Percentiles rank a stretch among this genome's conserved stretches.
Conservation (phyloP, 1,140 invertebrate species). For the Planococcus citri region DNA sequence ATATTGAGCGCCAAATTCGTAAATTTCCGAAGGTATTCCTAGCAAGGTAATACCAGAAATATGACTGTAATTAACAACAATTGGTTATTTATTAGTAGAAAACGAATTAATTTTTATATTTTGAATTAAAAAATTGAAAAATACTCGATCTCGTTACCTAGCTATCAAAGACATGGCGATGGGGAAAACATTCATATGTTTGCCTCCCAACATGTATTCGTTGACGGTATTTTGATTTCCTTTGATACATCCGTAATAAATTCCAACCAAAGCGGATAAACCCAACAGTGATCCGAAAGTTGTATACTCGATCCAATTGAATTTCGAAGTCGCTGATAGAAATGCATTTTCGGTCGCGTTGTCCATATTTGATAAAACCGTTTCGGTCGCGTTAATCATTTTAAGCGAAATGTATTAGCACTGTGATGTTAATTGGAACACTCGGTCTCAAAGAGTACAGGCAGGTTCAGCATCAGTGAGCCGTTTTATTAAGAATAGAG, state of each 20-base stretch:
- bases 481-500: too few relatives aligned
- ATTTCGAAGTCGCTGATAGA: background rate
- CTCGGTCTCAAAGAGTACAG: too few relatives aligned
- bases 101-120: too few relatives aligned
- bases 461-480: too few relatives aligned
- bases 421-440: too few relatives aligned
- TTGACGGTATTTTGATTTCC: slow-evolving; percentile 39
- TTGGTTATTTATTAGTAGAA: too few relatives aligned
- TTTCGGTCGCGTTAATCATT: background rate
- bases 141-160: too few relatives aligned
- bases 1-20: slow-evolving; percentile 71
- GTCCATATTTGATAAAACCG: background rate
- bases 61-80: slow-evolving; percentile 47
- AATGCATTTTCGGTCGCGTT: background rate
- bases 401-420: background rate
- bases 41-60: slow-evolving; percentile 81
- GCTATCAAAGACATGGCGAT: slow-evolving; percentile 70
- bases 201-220: slow-evolving; percentile 61
- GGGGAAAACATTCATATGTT: slow-evolving; percentile 57
- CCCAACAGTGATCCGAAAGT: slow-evolving; percentile 48
- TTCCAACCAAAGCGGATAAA: slow-evolving; percentile 45
- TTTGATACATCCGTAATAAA: slow-evolving; percentile 55
- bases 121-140: too few relatives aligned
- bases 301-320: slow-evolving; percentile 38
- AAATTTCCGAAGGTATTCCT: slow-evolving; percentile 81